Evolutionary conservation across 2,888 invertebrate genomes (phyloP), one percentile per base, ranked within the genome.

Genomic region (Cephonodes hylas): DNA sequence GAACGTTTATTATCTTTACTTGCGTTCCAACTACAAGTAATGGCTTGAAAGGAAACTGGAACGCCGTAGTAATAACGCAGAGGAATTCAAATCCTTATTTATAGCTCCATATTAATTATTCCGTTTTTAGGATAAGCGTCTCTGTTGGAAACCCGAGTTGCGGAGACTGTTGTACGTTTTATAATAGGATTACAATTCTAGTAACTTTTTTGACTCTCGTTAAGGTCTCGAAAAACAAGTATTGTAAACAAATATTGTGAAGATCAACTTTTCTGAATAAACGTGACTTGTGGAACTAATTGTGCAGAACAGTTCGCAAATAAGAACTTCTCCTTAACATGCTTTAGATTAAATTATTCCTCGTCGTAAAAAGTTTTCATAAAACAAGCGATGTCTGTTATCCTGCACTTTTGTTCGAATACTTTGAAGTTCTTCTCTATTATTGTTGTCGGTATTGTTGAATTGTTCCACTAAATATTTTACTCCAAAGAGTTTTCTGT

Each of bases 301-400:
- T 48, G 15, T 18, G 27, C 15, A 48, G 23, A 27, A 15, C 23
- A 48, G 38, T 25, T 25, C 48, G 38, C 38, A 15, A 60, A 15
- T 46, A 46, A 46, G 31, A 59, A 27, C 20, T 42, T 42, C 10
- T 38, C 38, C 38, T 18, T 53, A 31, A 53, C 56, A 63, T 64
- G 58, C 57, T 66, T 58, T 64, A 63, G 63, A 64, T 61, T 63
- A 62, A 63, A 64, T 65, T 66, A 69, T 66, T 67, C 63, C 61
- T 66, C 66, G 63, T 65, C 65, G 63, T 60, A 63, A 63, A 64
- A 58, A 83, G 71, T 81, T 83, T 83, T 75, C 63, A 75, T 77
- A 76, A 80, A 83, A 80, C 81, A 82, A 79, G 77, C 75, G 70
- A 75, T 77, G 74, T 68, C 69, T 71, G 78, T 76, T 76, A 77